Evolutionary conservation across 2,888 invertebrate genomes (phyloP), one percentile per base, ranked within the genome.

Genomic region (Trachelus stipa): DNA sequence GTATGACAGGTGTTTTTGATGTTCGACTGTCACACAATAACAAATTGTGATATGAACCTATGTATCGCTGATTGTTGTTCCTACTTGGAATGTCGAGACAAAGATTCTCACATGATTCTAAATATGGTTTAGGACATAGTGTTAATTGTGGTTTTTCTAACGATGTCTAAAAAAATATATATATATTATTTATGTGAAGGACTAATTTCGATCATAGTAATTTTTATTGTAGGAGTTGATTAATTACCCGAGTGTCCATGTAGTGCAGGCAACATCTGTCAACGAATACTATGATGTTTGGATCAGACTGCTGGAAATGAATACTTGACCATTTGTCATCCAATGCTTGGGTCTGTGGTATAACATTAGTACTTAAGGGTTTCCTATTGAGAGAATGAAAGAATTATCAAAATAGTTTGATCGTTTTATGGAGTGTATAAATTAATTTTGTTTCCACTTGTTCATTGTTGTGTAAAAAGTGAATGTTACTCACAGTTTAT

Each of bases 221-320:
- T 30, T 69, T 69, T 69, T 69, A 69, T 69, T 31, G 11, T 15
- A 69, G 3, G 2, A 69, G 15, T 15, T 30, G 35, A 74, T 75
- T 71, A 79, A 83, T 85, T 83, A 90, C 89, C 77, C 90, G 86
- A 23, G 80, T 78, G 77, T 90, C 90, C 9, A 90, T 79, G 81
- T 89, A 88, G 85, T 88, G 85, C 33, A 91, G 75, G 40, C 89
- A 91, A 77, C 89, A 88, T 85, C 90, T 87, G 34, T 91, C 90
- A 33, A 84, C 81, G 35, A 87, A 87, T 78, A 88, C 82, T 30
- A 91, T 77, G 78, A 87, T 77, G 77, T 87, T 85, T 73, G 85
- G 84, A 80, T 89, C 85, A 3, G 33, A 79, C 31, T 81, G 69
- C 11, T 88, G 84, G 81, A 87, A 90, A 77, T 83, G 88, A 40